Evolutionary conservation across 2,797 vertebrate species (phyloP).

Genomic region (Liparis tanakae): DNA sequence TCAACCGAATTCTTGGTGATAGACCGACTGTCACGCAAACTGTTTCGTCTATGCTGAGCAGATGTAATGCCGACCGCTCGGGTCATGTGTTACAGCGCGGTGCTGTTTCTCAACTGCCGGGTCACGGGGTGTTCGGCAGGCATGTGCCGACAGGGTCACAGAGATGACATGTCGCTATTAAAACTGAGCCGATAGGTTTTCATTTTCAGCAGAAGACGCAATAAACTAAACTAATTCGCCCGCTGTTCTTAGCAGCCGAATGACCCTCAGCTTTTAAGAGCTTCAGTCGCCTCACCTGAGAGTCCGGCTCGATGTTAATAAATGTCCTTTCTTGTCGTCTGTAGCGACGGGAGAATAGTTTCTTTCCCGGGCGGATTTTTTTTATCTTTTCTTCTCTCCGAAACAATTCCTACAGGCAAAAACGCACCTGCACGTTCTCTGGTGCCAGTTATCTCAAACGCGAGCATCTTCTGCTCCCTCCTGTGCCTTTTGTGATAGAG

Average conservation of each 20-base stretch:
- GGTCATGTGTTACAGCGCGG: slow-evolving; percentile 49
- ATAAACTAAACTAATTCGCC: slow-evolving; percentile 37
- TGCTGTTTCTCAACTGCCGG: slow-evolving; percentile 51
- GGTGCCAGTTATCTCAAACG: background rate
- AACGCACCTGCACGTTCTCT: background rate
- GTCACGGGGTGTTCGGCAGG: slow-evolving; percentile 50
- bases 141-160: slow-evolving; percentile 44
- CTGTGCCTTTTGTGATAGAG: background rate
- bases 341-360: background rate
- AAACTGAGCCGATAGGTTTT: slow-evolving; percentile 39
- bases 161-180: slow-evolving; percentile 39
- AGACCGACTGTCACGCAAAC: slow-evolving; percentile 61
- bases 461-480: background rate
- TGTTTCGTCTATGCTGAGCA: slow-evolving; percentile 39
- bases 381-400: background rate
- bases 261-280: slow-evolving; percentile 15
- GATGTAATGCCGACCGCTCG: slow-evolving; percentile 57
- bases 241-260: slow-evolving; percentile 13
- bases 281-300: slow-evolving; percentile 19
- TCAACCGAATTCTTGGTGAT: slow-evolving; percentile 61
- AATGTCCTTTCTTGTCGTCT: background rate
- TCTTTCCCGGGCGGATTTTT: background rate
- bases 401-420: background rate
- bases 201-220: slow-evolving; percentile 31
- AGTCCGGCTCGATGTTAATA: slow-evolving; percentile 12